Percentiles rank a stretch among this genome's conserved stretches.
Evolutionary conservation across 2,888 invertebrate genomes (phyloP).

Genomic region (Macrosiphum euphorbiae): DNA sequence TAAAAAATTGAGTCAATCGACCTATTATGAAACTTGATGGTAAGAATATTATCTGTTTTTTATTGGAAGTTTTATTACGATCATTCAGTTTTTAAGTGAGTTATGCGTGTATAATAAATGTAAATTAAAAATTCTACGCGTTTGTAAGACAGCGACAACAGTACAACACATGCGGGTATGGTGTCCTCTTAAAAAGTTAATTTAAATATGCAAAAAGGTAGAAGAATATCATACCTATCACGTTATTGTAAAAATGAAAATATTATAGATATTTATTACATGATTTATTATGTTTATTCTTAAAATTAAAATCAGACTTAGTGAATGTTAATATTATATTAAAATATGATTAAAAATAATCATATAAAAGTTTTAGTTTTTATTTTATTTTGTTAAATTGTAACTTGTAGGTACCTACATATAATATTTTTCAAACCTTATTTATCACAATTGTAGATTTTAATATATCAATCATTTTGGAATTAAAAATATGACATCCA

Average conservation of each 20-base stretch:
- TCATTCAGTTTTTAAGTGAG: too few species aligned
- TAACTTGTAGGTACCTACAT: neutral
- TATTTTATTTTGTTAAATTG: neutral
- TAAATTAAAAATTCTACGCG: too few species aligned
- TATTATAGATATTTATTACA: neutral
- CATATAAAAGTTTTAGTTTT: neutral
- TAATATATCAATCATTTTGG: neutral
- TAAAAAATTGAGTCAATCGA: too few species aligned
- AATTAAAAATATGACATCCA: neutral
- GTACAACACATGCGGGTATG: too few species aligned
- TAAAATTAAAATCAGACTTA: neutral
- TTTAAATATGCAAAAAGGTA: neutral
- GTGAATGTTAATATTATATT: neutral
- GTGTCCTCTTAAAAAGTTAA: neutral
- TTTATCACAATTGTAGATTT: neutral
- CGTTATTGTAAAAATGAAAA: neutral
- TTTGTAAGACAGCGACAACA: too few species aligned
- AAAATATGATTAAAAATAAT: neutral
- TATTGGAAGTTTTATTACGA: too few species aligned
- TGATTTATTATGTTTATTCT: neutral
- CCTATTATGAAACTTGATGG: too few species aligned
- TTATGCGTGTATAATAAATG: too few species aligned
- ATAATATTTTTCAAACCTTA: neutral
- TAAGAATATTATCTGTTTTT: too few species aligned
- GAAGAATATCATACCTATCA: neutral